phyloP scores from a whole-genome alignment of 2,797 vertebrate genomes.

The Melanotaenia nigrans region DNA sequence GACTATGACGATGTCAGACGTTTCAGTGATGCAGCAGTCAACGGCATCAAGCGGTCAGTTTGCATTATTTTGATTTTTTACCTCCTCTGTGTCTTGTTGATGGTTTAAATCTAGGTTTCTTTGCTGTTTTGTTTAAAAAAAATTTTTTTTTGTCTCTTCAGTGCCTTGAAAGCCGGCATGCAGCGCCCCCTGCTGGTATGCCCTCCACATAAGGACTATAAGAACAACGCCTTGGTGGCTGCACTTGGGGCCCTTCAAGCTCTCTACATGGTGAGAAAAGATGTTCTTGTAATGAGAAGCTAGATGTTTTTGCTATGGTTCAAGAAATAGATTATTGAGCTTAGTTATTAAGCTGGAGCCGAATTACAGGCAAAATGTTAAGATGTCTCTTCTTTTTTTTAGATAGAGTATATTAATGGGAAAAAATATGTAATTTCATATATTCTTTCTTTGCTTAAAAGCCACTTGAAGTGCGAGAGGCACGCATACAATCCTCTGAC shows the following conservation, averaged over 20 bases:
- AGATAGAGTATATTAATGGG: neutral
- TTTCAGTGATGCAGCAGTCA: slow-evolving; percentile 82
- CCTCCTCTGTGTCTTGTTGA: neutral
- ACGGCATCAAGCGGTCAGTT: slow-evolving; percentile 81
- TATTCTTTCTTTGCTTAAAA: slow-evolving; percentile 37
- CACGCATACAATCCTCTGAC: slow-evolving; percentile 51
- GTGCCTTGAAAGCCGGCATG: slow-evolving; percentile 85
- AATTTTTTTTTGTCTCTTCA: slow-evolving; percentile 38
- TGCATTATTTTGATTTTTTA: neutral
- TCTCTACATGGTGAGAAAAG: slow-evolving; percentile 82
- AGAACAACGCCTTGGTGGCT: slow-evolving; percentile 74
- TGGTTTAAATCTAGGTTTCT: neutral
- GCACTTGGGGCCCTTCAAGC: slow-evolving; percentile 83
- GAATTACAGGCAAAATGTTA: neutral
- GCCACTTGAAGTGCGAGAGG: slow-evolving; percentile 85
- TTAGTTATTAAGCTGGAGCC: too few species aligned
- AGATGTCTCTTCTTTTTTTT: neutral
- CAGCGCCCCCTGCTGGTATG: slow-evolving; percentile 85
- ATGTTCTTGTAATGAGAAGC: neutral
- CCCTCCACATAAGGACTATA: slow-evolving; percentile 77
- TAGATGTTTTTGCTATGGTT: neutral
- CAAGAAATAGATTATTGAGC: neutral
- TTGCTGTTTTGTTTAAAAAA: neutral
- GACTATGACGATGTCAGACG: slow-evolving; percentile 86
- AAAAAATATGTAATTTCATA: neutral